Evolutionary conservation across 2,797 vertebrate species (phyloP), one percentile per base, ranked within the genome.

Genomic region (Momotus momota): DNA sequence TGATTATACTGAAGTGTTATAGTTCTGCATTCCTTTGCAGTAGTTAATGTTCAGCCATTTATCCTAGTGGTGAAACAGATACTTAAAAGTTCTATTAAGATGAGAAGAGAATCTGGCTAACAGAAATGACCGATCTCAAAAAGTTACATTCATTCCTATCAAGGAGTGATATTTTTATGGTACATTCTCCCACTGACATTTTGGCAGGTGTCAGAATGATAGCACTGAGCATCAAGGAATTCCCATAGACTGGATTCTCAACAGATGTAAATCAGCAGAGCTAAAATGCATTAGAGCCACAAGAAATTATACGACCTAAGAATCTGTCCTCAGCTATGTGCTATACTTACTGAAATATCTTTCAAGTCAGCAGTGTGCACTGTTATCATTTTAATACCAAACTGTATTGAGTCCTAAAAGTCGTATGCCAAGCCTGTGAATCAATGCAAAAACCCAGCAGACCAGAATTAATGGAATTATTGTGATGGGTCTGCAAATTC

Each of bases 201-300:
- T 94, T 95, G 95, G 86, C 83, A 95, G 90, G 70, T 93, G 70
- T 95, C 77, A 94, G 81, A 93, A 81, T 55, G 83, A 77, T 62
- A 90, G 81, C 83, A 77, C 83, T 52, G 86, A 94, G 62, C 58
- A 86, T 58, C 66, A 51, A 77, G 51, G 55, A 92, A 94, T 92
- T 94, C 90, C 88, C 88, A 90, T 4, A 93, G 90, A 90, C 58
- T 29, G 81, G 73, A 82, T 81, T 93, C 77, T 93, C 43, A 66
- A 60, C 58, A 90, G 88, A 90, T 88, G 86, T 92, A 96, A 95
- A 95, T 93, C 80, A 95, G 62, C 40, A 79, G 62, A 86, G 54
- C 12, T 93, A 33, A 93, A 96, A 79, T 75, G 62, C 60, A 60
- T 83, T 91, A 93, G 22, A 93, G 46, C 55, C 58, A 66, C 51